These are phyloP conservation scores for Dipodomys merriami DNA, from an alignment of 2,113 vertebrate species.

Conservation along the genomic window DNA sequence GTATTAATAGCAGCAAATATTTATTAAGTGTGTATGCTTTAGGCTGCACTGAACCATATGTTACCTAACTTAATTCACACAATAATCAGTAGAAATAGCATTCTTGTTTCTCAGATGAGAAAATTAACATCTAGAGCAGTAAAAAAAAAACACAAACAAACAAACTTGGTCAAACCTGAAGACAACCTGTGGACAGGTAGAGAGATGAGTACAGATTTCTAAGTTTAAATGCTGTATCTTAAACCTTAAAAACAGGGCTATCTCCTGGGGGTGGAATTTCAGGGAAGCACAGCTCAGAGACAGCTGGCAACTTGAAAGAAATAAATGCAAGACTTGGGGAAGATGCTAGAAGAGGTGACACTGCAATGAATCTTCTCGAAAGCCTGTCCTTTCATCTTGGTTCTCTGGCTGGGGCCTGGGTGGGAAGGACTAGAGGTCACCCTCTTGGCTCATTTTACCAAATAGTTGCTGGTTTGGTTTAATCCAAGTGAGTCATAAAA, in stretches of 20 bases:
- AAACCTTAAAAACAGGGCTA: neutral
- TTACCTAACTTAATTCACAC: neutral
- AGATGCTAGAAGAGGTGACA: constrained; percentile 27
- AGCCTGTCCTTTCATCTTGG: constrained; percentile 17
- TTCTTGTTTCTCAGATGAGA: constrained; percentile 5
- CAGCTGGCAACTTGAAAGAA: constrained; percentile 27
- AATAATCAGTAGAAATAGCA: neutral
- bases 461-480: constrained; percentile 57
- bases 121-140: neutral
- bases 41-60: neutral
- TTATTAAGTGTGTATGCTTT: neutral
- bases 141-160: neutral
- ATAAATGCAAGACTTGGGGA: neutral
- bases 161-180: neutral
- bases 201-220: neutral
- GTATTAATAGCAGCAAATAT: neutral
- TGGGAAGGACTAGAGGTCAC: constrained; percentile 46
- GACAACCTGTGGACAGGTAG: neutral
- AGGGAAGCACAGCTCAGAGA: neutral
- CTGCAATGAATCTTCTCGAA: constrained; percentile 11
- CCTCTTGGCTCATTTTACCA: constrained; percentile 28
- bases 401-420: neutral
- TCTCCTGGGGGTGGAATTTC: neutral
- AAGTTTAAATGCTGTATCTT: neutral
- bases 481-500: constrained; percentile 19